Evolutionary conservation across 1,140 invertebrate genomes (phyloP).

Genomic region (Magallana gigas): DNA sequence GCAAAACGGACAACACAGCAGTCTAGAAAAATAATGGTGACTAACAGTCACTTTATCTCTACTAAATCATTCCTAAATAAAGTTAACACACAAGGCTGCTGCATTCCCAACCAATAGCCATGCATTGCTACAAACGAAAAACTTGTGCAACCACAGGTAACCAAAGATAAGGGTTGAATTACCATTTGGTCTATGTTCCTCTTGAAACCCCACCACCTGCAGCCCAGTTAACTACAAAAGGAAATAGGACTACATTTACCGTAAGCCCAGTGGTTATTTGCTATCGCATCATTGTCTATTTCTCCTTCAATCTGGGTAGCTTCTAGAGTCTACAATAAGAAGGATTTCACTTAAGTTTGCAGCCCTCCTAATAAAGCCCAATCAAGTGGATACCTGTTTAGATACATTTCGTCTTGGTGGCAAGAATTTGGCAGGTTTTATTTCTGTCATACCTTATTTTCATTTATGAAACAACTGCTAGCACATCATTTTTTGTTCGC

Average conservation of each 20-base stretch:
- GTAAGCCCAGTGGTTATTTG: slow-evolving; percentile 29
- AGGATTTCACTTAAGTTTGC: neutral
- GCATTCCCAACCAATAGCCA: neutral
- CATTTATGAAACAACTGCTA: too few species aligned
- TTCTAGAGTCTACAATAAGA: slow-evolving; percentile 38
- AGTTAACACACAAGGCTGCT: neutral
- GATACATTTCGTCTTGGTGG: too few species aligned
- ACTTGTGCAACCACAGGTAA: neutral
- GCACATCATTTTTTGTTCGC: too few species aligned
- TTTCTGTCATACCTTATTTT: too few species aligned
- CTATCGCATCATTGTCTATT: slow-evolving; percentile 15
- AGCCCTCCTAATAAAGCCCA: too few species aligned
- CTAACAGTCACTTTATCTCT: neutral
- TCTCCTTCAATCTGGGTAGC: slow-evolving; percentile 31
- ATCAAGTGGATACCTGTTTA: too few species aligned
- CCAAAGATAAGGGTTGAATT: neutral
- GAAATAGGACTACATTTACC: slow-evolving; percentile 41
- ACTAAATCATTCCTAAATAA: neutral
- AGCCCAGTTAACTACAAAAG: slow-evolving; percentile 29
- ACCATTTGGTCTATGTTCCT: slow-evolving; percentile 33
- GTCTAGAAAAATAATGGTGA: slow-evolving; percentile 31
- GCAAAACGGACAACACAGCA: slow-evolving; percentile 17
- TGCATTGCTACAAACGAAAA: neutral
- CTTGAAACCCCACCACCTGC: slow-evolving; percentile 13
- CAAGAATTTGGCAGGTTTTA: too few species aligned